Percentiles rank a stretch among this genome's conserved stretches.
These are phyloP conservation scores for Xenopus laevis DNA, from an alignment of 2,113 vertebrate genomes.

Conservation along the genomic window DNA sequence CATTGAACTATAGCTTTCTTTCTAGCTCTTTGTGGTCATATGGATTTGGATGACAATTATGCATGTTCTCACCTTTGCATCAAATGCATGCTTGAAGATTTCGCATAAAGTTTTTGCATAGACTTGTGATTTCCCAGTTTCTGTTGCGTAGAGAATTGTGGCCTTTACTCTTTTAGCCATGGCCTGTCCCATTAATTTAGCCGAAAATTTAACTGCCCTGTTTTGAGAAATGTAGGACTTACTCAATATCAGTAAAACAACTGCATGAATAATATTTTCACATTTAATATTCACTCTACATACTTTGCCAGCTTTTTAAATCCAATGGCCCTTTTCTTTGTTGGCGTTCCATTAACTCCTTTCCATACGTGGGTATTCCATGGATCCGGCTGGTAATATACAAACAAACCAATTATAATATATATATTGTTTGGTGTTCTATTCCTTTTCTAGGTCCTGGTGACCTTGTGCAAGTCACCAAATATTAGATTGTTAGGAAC, in stretches of 20 bases:
- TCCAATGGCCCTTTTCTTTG: constrained; percentile 93
- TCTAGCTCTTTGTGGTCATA: no score
- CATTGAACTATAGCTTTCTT: no score
- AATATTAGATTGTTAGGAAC: no score
- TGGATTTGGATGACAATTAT: no score
- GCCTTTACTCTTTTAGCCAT: constrained; percentile 98
- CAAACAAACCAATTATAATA: neutral
- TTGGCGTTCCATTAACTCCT: constrained; percentile 90
- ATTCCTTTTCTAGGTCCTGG: no score
- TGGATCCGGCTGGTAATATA: constrained; percentile 74
- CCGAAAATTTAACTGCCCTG: constrained; percentile 97
- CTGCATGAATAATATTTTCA: neutral
- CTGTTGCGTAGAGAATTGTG: constrained; percentile 91
- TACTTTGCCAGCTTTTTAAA: constrained; percentile 98
- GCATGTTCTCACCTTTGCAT: constrained; percentile 80
- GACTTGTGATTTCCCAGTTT: constrained; percentile 92
- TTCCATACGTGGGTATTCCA: constrained; percentile 95
- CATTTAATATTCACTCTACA: constrained; percentile 55
- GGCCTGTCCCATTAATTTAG: constrained; percentile 96
- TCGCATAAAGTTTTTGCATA: constrained; percentile 96
- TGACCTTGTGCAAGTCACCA: no score
- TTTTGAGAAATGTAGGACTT: constrained; percentile 25
- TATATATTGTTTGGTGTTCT: no score
- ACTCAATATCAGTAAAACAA: neutral
- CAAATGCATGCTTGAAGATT: constrained; percentile 98